Conservation (phyloP, 2,888 invertebrate genomes). For the Drepanosiphum platanoidis region DNA sequence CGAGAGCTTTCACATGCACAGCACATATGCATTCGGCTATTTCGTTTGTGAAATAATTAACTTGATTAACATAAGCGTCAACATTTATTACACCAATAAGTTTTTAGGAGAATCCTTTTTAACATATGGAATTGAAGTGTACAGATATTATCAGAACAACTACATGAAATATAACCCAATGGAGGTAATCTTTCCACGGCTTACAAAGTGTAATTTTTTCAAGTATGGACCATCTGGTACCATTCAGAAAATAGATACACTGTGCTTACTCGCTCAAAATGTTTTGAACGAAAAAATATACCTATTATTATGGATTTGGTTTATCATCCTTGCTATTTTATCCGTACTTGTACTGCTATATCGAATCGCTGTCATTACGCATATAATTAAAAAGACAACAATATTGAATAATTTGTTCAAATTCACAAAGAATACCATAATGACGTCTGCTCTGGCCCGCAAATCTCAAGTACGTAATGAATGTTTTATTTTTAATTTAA, state of each 20-base stretch:
- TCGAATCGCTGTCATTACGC: constrained; percentile 5
- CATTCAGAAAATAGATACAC: constrained; percentile 34
- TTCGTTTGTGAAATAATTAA: constrained; percentile 41
- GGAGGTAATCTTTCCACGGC: constrained; percentile 32
- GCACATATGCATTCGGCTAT: constrained; percentile 33
- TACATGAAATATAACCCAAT: neutral
- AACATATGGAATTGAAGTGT: constrained; percentile 30
- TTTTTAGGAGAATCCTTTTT: constrained; percentile 32
- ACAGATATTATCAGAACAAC: neutral
- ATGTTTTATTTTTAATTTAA: neutral
- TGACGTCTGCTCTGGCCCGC: neutral
- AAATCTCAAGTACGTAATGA: constrained; percentile 42
- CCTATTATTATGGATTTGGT: constrained; percentile 54
- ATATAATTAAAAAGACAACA: neutral
- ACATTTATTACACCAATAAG: constrained; percentile 49
- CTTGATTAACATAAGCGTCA: constrained; percentile 1
- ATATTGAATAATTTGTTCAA: neutral
- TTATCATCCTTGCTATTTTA: constrained; percentile 12
- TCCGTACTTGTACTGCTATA: constrained; percentile 1
- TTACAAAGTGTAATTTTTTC: constrained; percentile 44
- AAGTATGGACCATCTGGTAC: constrained; percentile 52
- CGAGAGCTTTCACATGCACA: constrained; percentile 43
- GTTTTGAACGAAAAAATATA: constrained; percentile 50
- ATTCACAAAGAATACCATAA: constrained; percentile 5
- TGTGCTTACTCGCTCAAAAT: constrained; percentile 51